These are phyloP conservation scores for Pegoplata infirma DNA, from an alignment of 2,888 invertebrate species.

Conservation along the genomic window DNA sequence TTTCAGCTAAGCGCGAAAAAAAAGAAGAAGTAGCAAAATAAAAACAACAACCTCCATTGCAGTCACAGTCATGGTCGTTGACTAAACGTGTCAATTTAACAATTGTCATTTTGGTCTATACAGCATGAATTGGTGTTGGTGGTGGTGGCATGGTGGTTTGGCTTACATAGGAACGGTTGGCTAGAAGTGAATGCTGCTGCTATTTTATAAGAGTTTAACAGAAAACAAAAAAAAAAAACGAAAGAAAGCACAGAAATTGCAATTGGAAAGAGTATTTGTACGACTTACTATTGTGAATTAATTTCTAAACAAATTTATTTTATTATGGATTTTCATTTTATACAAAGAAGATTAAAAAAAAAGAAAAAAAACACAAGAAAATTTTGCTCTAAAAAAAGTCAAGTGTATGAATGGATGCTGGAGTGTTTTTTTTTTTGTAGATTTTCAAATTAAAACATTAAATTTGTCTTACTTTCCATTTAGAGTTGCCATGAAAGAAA, in stretches of 20 bases:
- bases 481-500: background rate
- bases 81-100: slow-evolving; percentile 73
- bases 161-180: no score
- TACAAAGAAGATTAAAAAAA: background rate
- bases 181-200: slow-evolving; percentile 20
- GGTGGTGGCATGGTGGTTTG: background rate
- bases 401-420: background rate
- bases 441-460: background rate
- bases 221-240: background rate
- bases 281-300: slow-evolving; percentile 47
- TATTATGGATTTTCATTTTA: slow-evolving; percentile 31
- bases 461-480: background rate
- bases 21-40: background rate
- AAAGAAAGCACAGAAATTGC: no score
- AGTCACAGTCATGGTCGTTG: slow-evolving; percentile 75
- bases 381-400: slow-evolving; percentile 19
- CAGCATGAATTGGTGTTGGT: background rate
- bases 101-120: slow-evolving; percentile 52
- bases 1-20: slow-evolving; percentile 35
- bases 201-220: no score
- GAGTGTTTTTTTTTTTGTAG: background rate
- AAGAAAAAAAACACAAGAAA: slow-evolving; percentile 26
- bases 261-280: slow-evolving; percentile 31
- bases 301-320: slow-evolving; percentile 58
- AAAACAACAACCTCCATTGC: slow-evolving; percentile 59